These are phyloP conservation scores for Zeus faber DNA, from an alignment of 2,113 vertebrate genomes.

Conservation along the genomic window DNA sequence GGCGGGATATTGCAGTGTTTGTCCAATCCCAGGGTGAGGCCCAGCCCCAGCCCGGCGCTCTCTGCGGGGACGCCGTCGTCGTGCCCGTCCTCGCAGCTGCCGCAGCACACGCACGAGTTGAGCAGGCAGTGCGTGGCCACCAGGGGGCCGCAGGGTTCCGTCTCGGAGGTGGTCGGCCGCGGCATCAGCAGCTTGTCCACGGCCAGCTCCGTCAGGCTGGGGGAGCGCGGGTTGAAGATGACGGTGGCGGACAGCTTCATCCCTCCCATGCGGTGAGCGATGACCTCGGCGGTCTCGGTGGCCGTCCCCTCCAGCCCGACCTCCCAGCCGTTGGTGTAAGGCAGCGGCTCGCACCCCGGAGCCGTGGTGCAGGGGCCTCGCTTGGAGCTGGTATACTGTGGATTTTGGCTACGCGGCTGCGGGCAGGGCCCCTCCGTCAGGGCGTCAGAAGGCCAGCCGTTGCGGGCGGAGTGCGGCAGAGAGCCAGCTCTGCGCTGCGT, in stretches of 20 bases:
- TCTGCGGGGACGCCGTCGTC: slow-evolving; percentile 72
- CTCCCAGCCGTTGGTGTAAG: slow-evolving; percentile 86
- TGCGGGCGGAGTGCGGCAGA: slow-evolving; percentile 42
- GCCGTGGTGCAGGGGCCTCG: slow-evolving; percentile 30
- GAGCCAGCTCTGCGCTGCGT: slow-evolving; percentile 29
- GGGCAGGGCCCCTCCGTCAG: slow-evolving; percentile 52
- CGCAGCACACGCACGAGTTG: slow-evolving; percentile 94
- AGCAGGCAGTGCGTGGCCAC: slow-evolving; percentile 87
- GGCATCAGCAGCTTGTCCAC: slow-evolving; percentile 68
- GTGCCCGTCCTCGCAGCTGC: slow-evolving; percentile 81
- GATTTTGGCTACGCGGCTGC: slow-evolving; percentile 61
- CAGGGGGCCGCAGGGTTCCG: slow-evolving; percentile 76
- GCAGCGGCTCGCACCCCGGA: slow-evolving; percentile 63
- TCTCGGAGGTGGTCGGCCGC: slow-evolving; percentile 47
- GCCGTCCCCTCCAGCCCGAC: slow-evolving; percentile 65
- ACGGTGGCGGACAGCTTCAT: slow-evolving; percentile 98
- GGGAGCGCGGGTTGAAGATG: slow-evolving; percentile 94
- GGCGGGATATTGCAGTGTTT: slow-evolving; percentile 67
- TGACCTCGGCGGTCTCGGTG: slow-evolving; percentile 83
- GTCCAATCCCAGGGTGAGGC: slow-evolving; percentile 58
- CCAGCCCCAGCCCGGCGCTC: slow-evolving; percentile 44
- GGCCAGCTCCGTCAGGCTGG: slow-evolving; percentile 70
- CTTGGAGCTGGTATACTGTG: slow-evolving; percentile 54
- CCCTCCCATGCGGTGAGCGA: slow-evolving; percentile 92
- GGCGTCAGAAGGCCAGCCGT: slow-evolving; percentile 56